These are phyloP conservation scores for Drosophila repletoides DNA, from an alignment of 1,140 invertebrate species.

Conservation along the genomic window DNA sequence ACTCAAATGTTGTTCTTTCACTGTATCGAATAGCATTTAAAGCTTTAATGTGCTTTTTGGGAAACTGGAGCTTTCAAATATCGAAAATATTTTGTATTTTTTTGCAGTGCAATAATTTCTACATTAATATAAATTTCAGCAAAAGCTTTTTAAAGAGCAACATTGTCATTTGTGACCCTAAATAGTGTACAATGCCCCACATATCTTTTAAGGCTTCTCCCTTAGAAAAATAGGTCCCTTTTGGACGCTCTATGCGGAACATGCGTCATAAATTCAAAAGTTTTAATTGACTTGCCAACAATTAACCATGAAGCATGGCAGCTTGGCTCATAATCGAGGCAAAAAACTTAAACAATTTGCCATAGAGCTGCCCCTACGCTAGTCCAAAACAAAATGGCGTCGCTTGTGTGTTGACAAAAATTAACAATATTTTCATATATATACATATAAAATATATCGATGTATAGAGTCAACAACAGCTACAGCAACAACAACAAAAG, in stretches of 20 bases:
- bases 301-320: slow-evolving; percentile 11
- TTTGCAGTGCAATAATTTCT: background rate
- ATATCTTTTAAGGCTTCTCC: no score
- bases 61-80: no score
- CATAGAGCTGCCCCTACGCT: background rate
- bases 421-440: slow-evolving; percentile 34
- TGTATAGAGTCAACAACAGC: slow-evolving; percentile 8
- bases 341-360: slow-evolving; percentile 43
- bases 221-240: background rate
- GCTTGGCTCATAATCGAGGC: slow-evolving; percentile 14
- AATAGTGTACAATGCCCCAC: no score
- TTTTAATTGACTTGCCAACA: slow-evolving; percentile 41
- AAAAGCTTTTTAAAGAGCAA: background rate
- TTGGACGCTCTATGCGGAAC: slow-evolving; percentile 15
- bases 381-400: slow-evolving; percentile 36
- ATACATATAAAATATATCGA: slow-evolving; percentile 18
- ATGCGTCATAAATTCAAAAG: slow-evolving; percentile 33
- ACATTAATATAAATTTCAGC: background rate
- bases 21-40: no score
- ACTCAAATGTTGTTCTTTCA: no score
- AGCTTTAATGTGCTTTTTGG: no score
- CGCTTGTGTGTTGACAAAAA: slow-evolving; percentile 35
- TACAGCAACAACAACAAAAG: slow-evolving; percentile 10
- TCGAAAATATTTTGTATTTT: background rate
- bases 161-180: background rate